These are phyloP conservation scores for Oscheius sp. DNA, from an alignment of 2,888 invertebrate species.

Conservation along the genomic window DNA sequence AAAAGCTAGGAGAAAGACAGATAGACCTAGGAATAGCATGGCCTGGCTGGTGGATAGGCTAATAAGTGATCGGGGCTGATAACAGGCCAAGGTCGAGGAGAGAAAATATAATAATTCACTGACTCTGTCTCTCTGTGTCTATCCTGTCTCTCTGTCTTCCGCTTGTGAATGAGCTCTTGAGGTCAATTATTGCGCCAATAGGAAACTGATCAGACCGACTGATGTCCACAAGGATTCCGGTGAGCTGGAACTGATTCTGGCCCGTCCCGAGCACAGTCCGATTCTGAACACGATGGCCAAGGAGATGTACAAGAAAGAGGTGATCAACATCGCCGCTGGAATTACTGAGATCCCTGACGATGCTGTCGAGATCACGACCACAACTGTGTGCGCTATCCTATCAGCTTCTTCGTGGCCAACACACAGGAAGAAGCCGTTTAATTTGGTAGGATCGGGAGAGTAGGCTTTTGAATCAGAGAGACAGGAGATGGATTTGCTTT, in stretches of 20 bases:
- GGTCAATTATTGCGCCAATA: not conserved
- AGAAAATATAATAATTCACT: no score
- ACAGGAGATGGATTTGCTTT: not conserved
- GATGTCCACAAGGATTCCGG: slow-evolving; percentile 21
- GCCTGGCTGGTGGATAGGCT: no score
- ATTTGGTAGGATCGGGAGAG: not conserved
- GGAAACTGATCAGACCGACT: not conserved
- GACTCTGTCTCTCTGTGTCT: no score
- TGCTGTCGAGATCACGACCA: not conserved
- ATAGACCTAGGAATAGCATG: no score
- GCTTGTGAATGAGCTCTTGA: no score
- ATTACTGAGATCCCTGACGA: not conserved
- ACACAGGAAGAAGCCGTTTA: not conserved
- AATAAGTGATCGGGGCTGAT: no score
- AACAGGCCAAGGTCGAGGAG: no score
- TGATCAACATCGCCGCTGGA: slow-evolving; percentile 9
- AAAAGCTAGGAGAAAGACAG: no score
- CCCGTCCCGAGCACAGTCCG: slow-evolving; percentile 17
- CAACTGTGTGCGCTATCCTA: slow-evolving; percentile 14
- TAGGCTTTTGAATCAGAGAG: not conserved
- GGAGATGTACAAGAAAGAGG: slow-evolving; percentile 12
- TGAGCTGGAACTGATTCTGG: slow-evolving; percentile 1
- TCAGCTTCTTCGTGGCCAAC: slow-evolving; percentile 11
- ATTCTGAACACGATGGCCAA: slow-evolving; percentile 1
- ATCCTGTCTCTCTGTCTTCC: no score